phyloP scores from a whole-genome alignment of 2,113 vertebrate species.

The Cygnus buccinator region DNA sequence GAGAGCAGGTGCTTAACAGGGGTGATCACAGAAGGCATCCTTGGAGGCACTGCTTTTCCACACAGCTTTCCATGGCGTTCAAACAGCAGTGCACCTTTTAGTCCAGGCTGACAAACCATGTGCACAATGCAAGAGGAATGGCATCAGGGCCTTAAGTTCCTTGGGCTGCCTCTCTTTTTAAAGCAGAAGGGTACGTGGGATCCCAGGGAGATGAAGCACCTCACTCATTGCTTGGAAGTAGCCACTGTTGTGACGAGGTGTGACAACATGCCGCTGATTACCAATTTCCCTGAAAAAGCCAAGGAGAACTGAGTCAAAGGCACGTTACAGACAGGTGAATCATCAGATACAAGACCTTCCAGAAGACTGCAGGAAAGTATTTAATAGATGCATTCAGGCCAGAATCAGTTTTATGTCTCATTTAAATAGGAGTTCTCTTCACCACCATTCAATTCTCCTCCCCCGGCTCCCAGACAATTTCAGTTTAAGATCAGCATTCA shows the following conservation, averaged over 20 bases:
- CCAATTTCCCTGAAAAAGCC: not conserved
- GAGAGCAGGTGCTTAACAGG: too few species aligned
- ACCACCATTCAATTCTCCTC: not conserved
- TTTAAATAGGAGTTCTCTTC: not conserved
- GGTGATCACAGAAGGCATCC: not conserved
- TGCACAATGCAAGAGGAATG: not conserved
- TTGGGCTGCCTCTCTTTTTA: not conserved
- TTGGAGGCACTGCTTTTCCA: too few species aligned
- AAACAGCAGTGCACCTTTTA: not conserved
- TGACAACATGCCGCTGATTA: not conserved
- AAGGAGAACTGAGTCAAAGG: not conserved
- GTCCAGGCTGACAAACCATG: not conserved
- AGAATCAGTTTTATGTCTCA: not conserved
- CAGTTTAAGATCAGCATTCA: not conserved
- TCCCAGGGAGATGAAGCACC: not conserved
- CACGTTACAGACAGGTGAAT: not conserved
- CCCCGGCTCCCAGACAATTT: not conserved
- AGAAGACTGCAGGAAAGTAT: not conserved
- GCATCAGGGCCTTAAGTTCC: not conserved
- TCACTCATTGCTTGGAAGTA: not conserved
- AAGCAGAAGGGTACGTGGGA: not conserved
- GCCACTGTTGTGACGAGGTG: not conserved
- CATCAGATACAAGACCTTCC: too few species aligned
- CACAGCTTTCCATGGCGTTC: not conserved
- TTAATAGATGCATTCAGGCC: not conserved